Percentiles rank a stretch among this genome's conserved stretches.
Evolutionary conservation across 2,797 vertebrate genomes (phyloP).

Genomic region (Lacerta agilis): DNA sequence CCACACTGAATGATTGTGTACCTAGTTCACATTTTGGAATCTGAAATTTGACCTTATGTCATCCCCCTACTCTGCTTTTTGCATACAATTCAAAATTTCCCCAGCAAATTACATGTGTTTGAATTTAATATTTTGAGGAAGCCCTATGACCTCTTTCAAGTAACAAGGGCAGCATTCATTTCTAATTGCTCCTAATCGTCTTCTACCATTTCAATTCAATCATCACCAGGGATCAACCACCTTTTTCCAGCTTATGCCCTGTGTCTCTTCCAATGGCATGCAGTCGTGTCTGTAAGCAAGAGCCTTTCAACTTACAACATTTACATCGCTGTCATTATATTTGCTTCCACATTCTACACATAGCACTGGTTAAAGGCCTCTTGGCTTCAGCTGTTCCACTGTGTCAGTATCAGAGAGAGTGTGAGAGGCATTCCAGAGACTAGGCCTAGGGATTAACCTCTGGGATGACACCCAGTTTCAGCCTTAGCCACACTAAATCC

Average conservation of each 20-base stretch:
- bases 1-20: not conserved
- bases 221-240: conserved; percentile 22
- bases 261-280: not conserved
- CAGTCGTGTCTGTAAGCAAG: conserved; percentile 10
- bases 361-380: conserved; percentile 13
- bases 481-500: conserved; percentile 74
- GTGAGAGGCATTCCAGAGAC: conserved; percentile 47
- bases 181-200: conserved; percentile 25
- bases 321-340: conserved; percentile 12
- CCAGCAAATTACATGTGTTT: not conserved
- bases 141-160: conserved; percentile 15
- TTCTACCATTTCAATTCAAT: conserved; percentile 20
- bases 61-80: not conserved
- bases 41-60: too few species aligned
- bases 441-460: conserved; percentile 70
- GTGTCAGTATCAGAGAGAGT: conserved; percentile 52
- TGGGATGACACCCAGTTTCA: conserved; percentile 65
- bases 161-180: conserved; percentile 17
- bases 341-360: conserved; percentile 27
- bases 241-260: not conserved
- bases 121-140: conserved; percentile 23
- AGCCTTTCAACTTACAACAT: conserved; percentile 41
- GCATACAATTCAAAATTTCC: not conserved
- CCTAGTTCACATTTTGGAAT: not conserved
- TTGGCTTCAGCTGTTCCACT: conserved; percentile 65